phyloP scores from a whole-genome alignment of 2,113 vertebrate genomes.

The Chaetura pelagica region DNA sequence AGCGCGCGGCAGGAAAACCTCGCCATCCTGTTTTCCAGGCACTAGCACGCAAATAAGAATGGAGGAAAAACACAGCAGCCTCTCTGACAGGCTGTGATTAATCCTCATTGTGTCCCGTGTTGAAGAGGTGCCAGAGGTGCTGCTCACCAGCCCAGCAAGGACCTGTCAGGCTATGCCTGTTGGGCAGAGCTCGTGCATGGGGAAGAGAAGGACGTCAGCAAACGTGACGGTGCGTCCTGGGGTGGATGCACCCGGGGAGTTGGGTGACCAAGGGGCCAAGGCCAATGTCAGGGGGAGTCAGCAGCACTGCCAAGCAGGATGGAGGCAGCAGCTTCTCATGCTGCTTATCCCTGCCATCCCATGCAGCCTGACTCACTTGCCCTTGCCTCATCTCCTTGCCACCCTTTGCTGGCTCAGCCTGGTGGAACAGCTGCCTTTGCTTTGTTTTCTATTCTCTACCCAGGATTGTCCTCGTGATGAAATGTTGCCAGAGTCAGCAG shows the following conservation, averaged over 20 bases:
- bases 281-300: background rate
- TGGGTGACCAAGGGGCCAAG: accelerated
- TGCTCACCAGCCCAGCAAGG: background rate
- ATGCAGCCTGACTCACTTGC: background rate
- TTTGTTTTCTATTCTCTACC: background rate
- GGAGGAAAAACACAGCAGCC: slow-evolving; percentile 46
- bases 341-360: background rate
- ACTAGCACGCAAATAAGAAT: slow-evolving; percentile 46
- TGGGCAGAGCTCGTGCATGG: accelerated
- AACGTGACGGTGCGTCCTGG: accelerated
- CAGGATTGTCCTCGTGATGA: background rate
- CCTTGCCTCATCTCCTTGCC: background rate
- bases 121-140: slow-evolving; percentile 14
- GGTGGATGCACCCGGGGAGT: background rate
- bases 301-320: accelerated
- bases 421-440: accelerated
- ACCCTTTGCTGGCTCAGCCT: background rate
- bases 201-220: background rate
- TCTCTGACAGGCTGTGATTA: slow-evolving; percentile 43
- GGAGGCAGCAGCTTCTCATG: background rate
- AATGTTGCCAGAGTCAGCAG: background rate
- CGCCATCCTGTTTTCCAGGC: slow-evolving; percentile 72
- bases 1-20: slow-evolving; percentile 59
- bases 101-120: background rate
- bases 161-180: background rate